Evolutionary conservation across 2,113 vertebrate species (phyloP).

Genomic region (Burhinus oedicnemus): DNA sequence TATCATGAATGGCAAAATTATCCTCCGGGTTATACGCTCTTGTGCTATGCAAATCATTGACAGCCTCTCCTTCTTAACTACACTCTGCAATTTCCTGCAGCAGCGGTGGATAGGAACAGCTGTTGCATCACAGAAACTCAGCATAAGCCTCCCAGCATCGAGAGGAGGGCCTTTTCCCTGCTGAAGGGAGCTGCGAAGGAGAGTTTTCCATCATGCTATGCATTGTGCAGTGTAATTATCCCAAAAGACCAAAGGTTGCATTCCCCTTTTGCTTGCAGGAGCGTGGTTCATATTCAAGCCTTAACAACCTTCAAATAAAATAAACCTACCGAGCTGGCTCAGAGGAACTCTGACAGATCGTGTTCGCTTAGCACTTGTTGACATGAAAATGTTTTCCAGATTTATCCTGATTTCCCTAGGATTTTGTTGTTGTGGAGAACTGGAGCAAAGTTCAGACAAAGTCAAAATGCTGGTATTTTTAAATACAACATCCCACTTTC

Average conservation of each 20-base stretch:
- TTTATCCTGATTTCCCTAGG: background rate
- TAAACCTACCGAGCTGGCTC: background rate
- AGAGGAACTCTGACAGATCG: rapidly evolving
- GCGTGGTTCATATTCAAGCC: rapidly evolving
- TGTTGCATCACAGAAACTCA: background rate
- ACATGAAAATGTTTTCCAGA: background rate
- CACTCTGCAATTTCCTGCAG: background rate
- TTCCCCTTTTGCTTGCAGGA: background rate
- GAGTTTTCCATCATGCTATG: background rate
- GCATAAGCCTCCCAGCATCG: background rate
- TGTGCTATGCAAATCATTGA: background rate
- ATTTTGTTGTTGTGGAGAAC: background rate
- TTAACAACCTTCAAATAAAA: background rate
- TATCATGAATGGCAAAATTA: background rate
- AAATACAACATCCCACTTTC: background rate
- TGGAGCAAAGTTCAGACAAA: slow-evolving; percentile 27
- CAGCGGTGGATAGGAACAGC: background rate
- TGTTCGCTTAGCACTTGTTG: background rate
- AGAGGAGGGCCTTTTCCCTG: background rate
- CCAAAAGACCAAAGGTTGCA: background rate
- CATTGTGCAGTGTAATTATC: background rate
- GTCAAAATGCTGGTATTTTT: slow-evolving; percentile 5
- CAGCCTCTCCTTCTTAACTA: background rate
- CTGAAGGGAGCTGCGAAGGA: background rate
- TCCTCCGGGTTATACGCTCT: background rate